Evolutionary conservation across 2,797 vertebrate genomes (phyloP), one percentile per base, ranked within the genome.

Genomic region (Tinamus major): DNA sequence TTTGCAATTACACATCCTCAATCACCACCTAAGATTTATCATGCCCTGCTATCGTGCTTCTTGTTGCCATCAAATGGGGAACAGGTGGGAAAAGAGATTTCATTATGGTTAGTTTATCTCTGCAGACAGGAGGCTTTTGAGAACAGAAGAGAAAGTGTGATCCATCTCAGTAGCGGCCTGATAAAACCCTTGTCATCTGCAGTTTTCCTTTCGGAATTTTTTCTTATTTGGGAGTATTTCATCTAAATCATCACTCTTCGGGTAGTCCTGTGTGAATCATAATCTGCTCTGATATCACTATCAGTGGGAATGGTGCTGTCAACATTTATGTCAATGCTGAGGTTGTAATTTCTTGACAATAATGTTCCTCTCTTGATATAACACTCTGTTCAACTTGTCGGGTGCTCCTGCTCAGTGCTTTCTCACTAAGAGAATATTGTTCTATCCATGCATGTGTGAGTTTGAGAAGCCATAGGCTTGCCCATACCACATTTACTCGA

Each of bases 261-360:
- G 95, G 79, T 89, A 95, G 91, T 95, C 59, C 93, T 97, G 90
- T 95, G 90, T 97, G 96, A 97, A 97, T 97, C 96, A 95, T 96
- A 97, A 98, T 98, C 96, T 97, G 59, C 71, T 96, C 79, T 97
- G 96, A 98, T 98, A 94, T 84, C 62, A 68, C 95, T 96, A 97
- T 97, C 97, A 91, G 96, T 93, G 91, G 94, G 97, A 97, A 97
- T 90, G 87, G 74, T 90, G 49, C 96, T 97, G 97, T 97, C 97
- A 97, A 98, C 97, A 96, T 97, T 97, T 97, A 96, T 97, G 96
- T 97, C 97, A 96, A 96, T 6, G 65, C 83, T 76, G 95, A 96
- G 89, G 86, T 93, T 96, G 95, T 97, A 96, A 97, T 97, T 98
- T 96, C 97, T 96, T 97, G 97, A 96, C 96, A 97, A 93, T 96